These are phyloP conservation scores for Decapterus maruadsi DNA, from an alignment of 2,797 vertebrate genomes.

Conservation along the genomic window DNA sequence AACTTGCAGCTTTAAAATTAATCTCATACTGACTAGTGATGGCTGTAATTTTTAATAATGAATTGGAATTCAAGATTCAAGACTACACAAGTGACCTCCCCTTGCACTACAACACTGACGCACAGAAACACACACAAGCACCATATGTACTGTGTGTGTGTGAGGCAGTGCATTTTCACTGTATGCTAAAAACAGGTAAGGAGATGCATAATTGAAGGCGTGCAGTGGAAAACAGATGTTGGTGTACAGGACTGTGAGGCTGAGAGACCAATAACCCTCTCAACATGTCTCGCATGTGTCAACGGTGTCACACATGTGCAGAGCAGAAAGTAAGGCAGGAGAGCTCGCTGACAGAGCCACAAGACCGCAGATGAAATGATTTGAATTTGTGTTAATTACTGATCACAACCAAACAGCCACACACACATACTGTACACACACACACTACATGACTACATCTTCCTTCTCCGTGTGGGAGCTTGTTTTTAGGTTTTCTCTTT, in stretches of 20 bases:
- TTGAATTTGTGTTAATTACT: background rate
- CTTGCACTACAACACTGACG: background rate
- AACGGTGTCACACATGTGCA: constrained; percentile 10
- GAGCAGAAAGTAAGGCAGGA: background rate
- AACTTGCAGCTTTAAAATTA: background rate
- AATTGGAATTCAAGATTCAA: constrained; percentile 2
- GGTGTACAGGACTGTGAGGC: constrained; percentile 25
- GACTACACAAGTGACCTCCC: background rate
- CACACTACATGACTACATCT: background rate
- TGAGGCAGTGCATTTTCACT: constrained; percentile 2
- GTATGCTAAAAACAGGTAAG: constrained; percentile 58
- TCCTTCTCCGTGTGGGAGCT: background rate
- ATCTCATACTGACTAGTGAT: background rate
- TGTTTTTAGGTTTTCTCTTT: constrained; percentile 17
- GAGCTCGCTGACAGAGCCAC: constrained; percentile 4
- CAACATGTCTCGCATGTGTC: constrained; percentile 30
- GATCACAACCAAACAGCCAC: background rate
- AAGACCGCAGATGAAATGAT: background rate
- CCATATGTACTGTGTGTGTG: constrained; percentile 28
- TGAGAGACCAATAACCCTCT: constrained; percentile 36
- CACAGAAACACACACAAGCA: background rate
- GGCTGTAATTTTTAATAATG: constrained; percentile 20
- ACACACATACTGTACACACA: background rate
- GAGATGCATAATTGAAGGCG: constrained; percentile 54
- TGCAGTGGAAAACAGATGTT: constrained; percentile 65